phyloP scores from a whole-genome alignment of 2,113 vertebrate species.

The Bubo blakistoni region DNA sequence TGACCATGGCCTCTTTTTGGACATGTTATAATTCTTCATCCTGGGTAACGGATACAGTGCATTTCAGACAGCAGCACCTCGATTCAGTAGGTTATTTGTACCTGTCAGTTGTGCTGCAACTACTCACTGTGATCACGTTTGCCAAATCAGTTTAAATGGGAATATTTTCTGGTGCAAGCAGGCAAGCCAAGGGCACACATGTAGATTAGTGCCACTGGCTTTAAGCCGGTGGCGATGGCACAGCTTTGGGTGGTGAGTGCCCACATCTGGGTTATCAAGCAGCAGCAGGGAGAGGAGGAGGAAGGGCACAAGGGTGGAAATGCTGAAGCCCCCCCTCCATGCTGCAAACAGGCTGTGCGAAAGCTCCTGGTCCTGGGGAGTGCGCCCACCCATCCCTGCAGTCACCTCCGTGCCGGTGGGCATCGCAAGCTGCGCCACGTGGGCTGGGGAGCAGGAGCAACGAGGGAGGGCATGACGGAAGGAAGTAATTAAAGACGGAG shows the following conservation, averaged over 20 bases:
- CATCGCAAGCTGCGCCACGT: accelerated
- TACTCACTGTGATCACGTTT: not conserved
- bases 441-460: not conserved
- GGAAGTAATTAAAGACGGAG: not conserved
- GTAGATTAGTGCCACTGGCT: accelerated
- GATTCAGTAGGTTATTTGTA: not conserved
- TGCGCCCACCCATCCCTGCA: accelerated
- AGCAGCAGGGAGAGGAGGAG: not conserved
- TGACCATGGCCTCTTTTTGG: not conserved
- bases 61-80: accelerated
- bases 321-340: not conserved
- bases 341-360: accelerated
- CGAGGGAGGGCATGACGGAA: accelerated
- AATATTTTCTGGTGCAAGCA: not conserved
- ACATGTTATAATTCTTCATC: not conserved
- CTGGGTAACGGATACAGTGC: accelerated
- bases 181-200: not conserved
- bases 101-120: not conserved
- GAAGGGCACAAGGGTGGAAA: not conserved
- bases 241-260: accelerated
- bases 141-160: not conserved
- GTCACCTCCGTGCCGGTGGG: accelerated
- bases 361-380: accelerated
- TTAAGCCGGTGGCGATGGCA: accelerated
- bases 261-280: not conserved